Evolutionary conservation across 2,797 vertebrate species (phyloP), one percentile per base, ranked within the genome.

Genomic region (Aselliscus stoliczkanus): DNA sequence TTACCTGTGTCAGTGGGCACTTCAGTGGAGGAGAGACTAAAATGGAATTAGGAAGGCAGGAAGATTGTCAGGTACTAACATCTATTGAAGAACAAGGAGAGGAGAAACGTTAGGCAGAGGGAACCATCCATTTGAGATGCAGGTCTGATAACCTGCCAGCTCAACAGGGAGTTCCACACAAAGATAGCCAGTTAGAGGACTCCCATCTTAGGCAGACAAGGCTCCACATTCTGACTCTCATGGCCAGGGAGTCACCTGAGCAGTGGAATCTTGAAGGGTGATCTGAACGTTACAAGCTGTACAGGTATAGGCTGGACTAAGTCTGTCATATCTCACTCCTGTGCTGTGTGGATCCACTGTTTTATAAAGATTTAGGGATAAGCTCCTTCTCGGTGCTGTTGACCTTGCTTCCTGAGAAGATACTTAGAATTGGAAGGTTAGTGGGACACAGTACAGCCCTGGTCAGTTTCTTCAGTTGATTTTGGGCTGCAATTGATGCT

Each of bases 161-260:
- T 67, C 50, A 27, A 27, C 1, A 13, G 20, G 67, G 25, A 73
- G 2, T 1, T n/a, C 50, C 25, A 58, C 58, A 50, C 29, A 56
- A 9, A 27, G 37, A 62, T 2, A 9, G 37, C 7, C 54, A 17
- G 20, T 27, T 34, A 54, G 29, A 21, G 20, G 23, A 31, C 8
- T 6, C 14, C 52, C 2, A 1, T 5, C 1, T 3, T 44, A 7
- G 1, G 17, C 25, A 64, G 34, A 65, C 0, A 17, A 34, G 20
- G 6, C 17, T 42, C 23, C 13, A 7, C 2, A 11, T 7, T 31
- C 21, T 31, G 50, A 17, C 27, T 52, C 29, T 56, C 14, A 34
- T 15, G 67, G 17, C 56, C 44, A 44, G 58, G n/a, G 77, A 23
- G 15, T 11, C 2, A 17, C 6, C n/a, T 58, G 20, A 83, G 10